A percentile compares a stretch with the other conserved stretches of the same genome.
phyloP scores from a whole-genome alignment of 2,888 invertebrate species.

The Chrysolina haemoptera region DNA sequence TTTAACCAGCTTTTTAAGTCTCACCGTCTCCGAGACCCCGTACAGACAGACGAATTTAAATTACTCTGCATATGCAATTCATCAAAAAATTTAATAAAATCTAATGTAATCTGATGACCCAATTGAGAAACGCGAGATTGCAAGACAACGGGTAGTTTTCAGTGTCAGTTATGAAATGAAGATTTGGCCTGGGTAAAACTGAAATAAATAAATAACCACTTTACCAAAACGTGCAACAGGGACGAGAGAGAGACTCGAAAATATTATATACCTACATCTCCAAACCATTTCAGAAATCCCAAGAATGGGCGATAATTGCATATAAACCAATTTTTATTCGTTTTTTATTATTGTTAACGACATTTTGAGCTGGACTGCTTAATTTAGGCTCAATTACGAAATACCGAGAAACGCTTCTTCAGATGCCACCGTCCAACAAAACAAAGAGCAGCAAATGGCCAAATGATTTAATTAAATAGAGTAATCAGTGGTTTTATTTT shows the following conservation, averaged over 20 bases:
- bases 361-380: slow-evolving; percentile 41
- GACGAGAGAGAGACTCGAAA: background rate
- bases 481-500: slow-evolving; percentile 47
- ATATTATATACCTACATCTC: background rate
- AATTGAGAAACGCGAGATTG: too few relatives aligned
- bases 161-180: too few relatives aligned
- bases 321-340: slow-evolving; percentile 22
- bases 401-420: slow-evolving; percentile 43
- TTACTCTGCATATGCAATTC: too few relatives aligned
- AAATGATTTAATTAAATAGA: slow-evolving; percentile 50
- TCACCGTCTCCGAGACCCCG: too few relatives aligned
- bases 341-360: slow-evolving; percentile 32
- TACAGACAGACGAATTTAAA: too few relatives aligned
- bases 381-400: slow-evolving; percentile 41
- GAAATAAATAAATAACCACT: background rate
- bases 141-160: too few relatives aligned
- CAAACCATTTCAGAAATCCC: background rate
- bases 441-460: slow-evolving; percentile 41
- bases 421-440: slow-evolving; percentile 39
- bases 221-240: background rate
- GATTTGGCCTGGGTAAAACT: too few relatives aligned
- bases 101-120: too few relatives aligned
- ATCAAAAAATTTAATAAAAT: too few relatives aligned
- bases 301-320: background rate
- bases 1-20: too few relatives aligned